These are phyloP conservation scores for Agelaius phoeniceus DNA, from an alignment of 2,113 vertebrate species.

Conservation along the genomic window DNA sequence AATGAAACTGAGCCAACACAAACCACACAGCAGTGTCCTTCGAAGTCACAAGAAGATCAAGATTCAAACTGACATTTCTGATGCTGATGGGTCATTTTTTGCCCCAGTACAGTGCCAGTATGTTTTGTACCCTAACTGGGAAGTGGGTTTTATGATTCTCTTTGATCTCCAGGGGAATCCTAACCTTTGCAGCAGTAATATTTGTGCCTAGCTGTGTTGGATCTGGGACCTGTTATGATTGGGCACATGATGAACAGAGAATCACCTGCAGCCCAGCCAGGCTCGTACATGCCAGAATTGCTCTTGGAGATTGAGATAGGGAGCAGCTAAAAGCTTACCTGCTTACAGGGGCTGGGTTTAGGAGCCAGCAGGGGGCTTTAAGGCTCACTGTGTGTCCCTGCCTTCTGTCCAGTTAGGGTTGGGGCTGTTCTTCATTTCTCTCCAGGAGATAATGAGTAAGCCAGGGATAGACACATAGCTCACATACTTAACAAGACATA, in stretches of 20 bases:
- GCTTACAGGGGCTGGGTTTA: neutral
- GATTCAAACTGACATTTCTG: neutral
- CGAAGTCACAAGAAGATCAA: neutral
- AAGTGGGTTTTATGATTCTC: neutral
- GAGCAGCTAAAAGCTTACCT: neutral
- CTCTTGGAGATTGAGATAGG: neutral
- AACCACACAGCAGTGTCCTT: neutral
- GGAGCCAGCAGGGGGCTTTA: neutral
- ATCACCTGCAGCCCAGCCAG: neutral
- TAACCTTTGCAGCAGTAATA: neutral
- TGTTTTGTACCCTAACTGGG: neutral
- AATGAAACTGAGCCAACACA: neutral
- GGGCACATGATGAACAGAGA: neutral
- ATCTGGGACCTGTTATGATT: neutral
- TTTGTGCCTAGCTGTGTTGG: neutral
- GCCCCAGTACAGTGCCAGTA: neutral
- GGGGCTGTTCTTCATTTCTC: neutral
- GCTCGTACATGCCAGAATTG: neutral
- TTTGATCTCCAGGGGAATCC: neutral
- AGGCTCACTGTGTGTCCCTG: neutral
- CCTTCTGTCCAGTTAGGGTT: neutral
- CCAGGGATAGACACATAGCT: neutral
- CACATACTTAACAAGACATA: neutral
- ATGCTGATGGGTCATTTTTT: neutral
- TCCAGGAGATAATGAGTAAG: neutral